These are phyloP conservation scores for Malurus cyaneus DNA, from an alignment of 2,113 vertebrate species.

Conservation along the genomic window DNA sequence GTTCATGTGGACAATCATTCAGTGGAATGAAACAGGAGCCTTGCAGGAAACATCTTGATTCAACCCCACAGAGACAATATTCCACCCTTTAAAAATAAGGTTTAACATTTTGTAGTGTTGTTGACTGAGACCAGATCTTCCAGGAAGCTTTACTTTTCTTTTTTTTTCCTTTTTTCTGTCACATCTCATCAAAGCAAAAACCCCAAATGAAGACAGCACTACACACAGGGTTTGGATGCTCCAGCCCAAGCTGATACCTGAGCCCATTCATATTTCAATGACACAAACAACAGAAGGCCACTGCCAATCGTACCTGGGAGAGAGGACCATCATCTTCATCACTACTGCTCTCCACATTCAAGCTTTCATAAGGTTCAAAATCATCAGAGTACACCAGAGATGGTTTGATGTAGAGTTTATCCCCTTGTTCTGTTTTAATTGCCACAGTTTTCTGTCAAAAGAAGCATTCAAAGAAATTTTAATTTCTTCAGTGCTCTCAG, in stretches of 20 bases:
- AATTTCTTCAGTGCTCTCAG: background rate
- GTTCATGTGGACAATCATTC: background rate
- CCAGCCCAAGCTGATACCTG: background rate
- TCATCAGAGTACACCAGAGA: conserved; percentile 80
- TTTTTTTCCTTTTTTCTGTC: background rate
- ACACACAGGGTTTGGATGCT: background rate
- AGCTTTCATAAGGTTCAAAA: conserved; percentile 80
- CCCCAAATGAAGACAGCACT: background rate
- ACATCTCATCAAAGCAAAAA: background rate
- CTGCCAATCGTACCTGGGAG: conserved; percentile 62
- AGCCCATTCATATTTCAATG: background rate
- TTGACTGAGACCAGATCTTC: background rate
- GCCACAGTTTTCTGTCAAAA: conserved; percentile 80
- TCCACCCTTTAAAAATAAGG: background rate
- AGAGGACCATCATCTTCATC: background rate
- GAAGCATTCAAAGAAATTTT: background rate
- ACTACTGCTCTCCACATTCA: conserved; percentile 71
- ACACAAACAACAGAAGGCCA: background rate
- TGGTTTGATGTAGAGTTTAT: conserved; percentile 75
- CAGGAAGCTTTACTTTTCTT: background rate
- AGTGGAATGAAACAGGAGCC: background rate
- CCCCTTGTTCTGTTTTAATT: conserved; percentile 86
- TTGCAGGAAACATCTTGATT: background rate
- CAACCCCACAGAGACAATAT: background rate
- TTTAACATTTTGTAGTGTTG: background rate